These are phyloP conservation scores for Apistogramma diplotaenia DNA, from an alignment of 2,113 vertebrate genomes.

Conservation along the genomic window DNA sequence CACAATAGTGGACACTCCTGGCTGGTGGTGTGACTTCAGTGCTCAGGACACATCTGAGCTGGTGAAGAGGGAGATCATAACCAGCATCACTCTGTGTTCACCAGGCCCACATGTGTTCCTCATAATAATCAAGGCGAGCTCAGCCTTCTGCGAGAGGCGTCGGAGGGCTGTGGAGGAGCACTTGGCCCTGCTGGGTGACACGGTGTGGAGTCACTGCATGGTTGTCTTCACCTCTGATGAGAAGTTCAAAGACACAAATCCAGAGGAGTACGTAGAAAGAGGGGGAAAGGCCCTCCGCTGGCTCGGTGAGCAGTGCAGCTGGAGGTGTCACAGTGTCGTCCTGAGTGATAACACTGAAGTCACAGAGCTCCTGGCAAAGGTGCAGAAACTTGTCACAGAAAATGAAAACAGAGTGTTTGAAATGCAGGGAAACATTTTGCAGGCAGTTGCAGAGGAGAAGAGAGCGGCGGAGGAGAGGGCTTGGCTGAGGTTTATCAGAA, in stretches of 20 bases:
- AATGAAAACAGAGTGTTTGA: conserved; percentile 55
- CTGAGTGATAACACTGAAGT: neutral
- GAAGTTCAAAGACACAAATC: neutral
- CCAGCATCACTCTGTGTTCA: conserved; percentile 55
- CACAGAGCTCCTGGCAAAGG: conserved; percentile 54
- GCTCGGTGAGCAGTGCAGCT: conserved; percentile 58
- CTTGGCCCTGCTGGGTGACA: conserved; percentile 63
- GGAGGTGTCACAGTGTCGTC: conserved; percentile 52
- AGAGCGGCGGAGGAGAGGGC: conserved; percentile 52
- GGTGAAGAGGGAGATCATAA: conserved; percentile 62
- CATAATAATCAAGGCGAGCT: conserved; percentile 57
- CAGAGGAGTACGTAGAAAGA: neutral
- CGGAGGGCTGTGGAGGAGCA: conserved; percentile 69
- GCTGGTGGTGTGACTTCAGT: conserved; percentile 73
- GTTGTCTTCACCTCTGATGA: conserved; percentile 49
- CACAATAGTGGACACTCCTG: conserved; percentile 72
- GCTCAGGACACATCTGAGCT: conserved; percentile 48
- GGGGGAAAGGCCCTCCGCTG: conserved; percentile 35
- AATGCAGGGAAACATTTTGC: conserved; percentile 24
- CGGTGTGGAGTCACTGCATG: conserved; percentile 64
- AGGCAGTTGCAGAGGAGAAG: conserved; percentile 27
- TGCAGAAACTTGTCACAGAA: conserved; percentile 40
- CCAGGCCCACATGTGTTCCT: conserved; percentile 74
- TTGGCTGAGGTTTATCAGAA: conserved; percentile 40
- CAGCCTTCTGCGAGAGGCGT: conserved; percentile 49